Conservation (phyloP, 2,797 vertebrate genomes). For the Galagoides demidoff region DNA sequence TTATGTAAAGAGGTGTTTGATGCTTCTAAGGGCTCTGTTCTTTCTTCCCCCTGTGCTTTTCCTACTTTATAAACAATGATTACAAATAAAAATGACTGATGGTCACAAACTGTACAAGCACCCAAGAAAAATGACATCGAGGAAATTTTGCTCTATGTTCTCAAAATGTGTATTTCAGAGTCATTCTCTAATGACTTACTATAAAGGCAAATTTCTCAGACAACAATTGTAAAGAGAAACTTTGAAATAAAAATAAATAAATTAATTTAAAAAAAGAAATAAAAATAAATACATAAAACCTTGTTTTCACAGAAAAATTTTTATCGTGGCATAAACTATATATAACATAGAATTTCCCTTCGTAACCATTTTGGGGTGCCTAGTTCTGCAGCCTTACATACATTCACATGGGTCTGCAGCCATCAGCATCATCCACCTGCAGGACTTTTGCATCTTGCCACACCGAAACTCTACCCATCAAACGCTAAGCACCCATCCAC, state of each 20-base stretch:
- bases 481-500: neutral
- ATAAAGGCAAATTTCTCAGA: neutral
- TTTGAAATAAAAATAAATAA: conserved; percentile 4
- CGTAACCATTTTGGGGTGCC: neutral
- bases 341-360: neutral
- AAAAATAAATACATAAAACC: neutral
- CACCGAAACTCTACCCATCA: neutral
- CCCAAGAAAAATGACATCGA: neutral
- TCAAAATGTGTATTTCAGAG: conserved; percentile 4
- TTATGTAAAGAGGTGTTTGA: neutral
- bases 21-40: neutral
- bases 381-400: neutral
- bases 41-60: neutral
- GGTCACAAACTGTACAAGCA: neutral
- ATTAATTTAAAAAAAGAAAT: too few species aligned
- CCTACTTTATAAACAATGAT: conserved; percentile 22
- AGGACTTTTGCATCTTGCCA: neutral
- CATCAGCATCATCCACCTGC: neutral
- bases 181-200: neutral
- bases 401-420: neutral
- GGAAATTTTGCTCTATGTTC: neutral
- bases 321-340: neutral
- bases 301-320: neutral
- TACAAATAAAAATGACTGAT: conserved; percentile 28
- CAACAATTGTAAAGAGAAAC: neutral